Evolutionary conservation across 2,113 vertebrate genomes (phyloP), one percentile per base, ranked within the genome.

Genomic region (Struthio camelus): DNA sequence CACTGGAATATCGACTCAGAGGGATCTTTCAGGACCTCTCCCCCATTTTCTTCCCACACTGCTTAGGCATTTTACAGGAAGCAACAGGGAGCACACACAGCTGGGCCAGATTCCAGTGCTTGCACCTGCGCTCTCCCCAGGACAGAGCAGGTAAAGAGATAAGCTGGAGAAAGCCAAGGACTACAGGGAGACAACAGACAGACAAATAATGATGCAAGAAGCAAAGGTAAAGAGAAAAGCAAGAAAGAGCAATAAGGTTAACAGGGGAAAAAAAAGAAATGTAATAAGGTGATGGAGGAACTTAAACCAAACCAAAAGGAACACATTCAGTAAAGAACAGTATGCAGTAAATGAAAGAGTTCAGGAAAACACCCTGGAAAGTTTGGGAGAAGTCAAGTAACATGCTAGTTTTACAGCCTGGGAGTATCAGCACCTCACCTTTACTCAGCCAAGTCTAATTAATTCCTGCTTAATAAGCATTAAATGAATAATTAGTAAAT

Each of bases 311-410:
- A 58, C 30, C 11, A 54, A 89, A 84, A 65, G 32, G 56, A 89
- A 75, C 10, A 5, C 6, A 19, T 30, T 20, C 32, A 44, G 34
- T 51, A 71, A 59, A 92, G 2, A 54, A 11, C 15, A 50, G 30
- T 4, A 61, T 14, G 6, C 0, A 66, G 34, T 0, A 0, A 84
- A 48, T 65, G 34, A 70, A 36, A 61, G 36, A 54, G 44, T 30
- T 65, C 61, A 61, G 46, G 38, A 72, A 85, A 85, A 78, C 64
- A 14, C 71, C 18, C 12, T 44, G 32, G 17, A 42, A 92, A 77
- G 6, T 1, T 44, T 50, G 34, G 20, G 23, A 61, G 58, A 92
- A 70, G 17, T 79, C 5, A 75, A 85, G 10, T 71, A 5, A 18
- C 44, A 2, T 14, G 17, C 14, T 30, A 14, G 12, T 42, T 42